These are phyloP conservation scores for Anseranas semipalmata DNA, from an alignment of 2,113 vertebrate genomes.

Conservation along the genomic window DNA sequence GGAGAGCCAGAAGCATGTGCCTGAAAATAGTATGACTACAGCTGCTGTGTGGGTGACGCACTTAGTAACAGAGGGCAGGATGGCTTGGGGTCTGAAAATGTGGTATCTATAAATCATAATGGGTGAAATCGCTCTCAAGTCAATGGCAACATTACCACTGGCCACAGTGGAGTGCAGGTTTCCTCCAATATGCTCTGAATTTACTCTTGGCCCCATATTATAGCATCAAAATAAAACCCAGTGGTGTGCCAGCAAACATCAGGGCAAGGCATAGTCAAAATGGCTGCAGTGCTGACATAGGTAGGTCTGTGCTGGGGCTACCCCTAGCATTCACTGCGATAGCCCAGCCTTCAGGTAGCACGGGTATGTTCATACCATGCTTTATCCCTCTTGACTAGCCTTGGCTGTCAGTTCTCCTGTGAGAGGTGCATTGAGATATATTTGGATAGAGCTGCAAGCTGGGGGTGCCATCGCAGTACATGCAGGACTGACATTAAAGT, in stretches of 20 bases:
- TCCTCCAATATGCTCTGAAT: neutral
- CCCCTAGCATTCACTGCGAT: neutral
- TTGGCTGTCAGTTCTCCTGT: neutral
- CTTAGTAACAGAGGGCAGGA: neutral
- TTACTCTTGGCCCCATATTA: neutral
- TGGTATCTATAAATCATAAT: neutral
- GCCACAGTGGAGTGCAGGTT: neutral
- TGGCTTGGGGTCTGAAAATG: neutral
- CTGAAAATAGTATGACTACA: neutral
- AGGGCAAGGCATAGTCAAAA: neutral
- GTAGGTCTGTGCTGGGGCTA: neutral
- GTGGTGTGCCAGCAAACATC: neutral
- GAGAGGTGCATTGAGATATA: neutral
- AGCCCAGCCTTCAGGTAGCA: neutral
- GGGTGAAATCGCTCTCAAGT: neutral
- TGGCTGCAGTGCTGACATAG: neutral
- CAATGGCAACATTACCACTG: neutral
- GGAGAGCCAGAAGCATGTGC: neutral
- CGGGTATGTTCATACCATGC: neutral
- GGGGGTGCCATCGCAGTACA: neutral
- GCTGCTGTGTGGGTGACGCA: neutral
- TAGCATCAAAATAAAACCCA: neutral
- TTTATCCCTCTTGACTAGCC: neutral
- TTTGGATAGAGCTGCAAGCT: neutral
- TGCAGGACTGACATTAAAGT: neutral